Evolutionary conservation across 2,113 vertebrate species (phyloP), one percentile per base, ranked within the genome.

Genomic region (Psilopsiagon aymara): DNA sequence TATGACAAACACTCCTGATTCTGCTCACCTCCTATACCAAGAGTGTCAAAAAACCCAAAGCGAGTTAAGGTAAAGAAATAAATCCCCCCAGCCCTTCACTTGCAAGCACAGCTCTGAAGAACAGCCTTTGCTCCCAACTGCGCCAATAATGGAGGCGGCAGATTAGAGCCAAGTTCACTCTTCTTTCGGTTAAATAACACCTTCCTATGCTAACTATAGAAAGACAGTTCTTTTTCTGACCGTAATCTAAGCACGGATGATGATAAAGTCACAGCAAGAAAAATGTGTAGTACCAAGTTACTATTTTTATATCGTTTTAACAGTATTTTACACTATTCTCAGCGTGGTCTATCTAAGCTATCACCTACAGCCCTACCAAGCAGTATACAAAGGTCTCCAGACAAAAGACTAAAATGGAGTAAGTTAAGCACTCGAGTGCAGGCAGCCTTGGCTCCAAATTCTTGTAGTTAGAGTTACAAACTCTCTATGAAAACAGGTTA

Each of bases 161-260:
- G 41, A 29, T 62, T 35, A 66, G 31, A 86, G 81, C 44, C 35
- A 57, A 59, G 9, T 35, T 64, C 47, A 2, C 29, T 86, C 53
- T 81, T 88, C 83, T 51, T 77, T 83, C 25, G 76, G 86, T 37
- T 84, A 67, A 44, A 53, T 74, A 86, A 86, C 8, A 9, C 84
- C 81, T 81, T 89, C 74, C 86, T 59, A 10, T 5, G 41, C 77
- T 86, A 89, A 89, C 81, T 86, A 86, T 57, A 92, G 68, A 88
- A 68, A 71, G 11, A 86, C 66, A 33, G 49, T 94, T 88, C 47
- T 79, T 93, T 82, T 90, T 83, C 87, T 95, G 89, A 90, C 64
- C 78, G 83, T 37, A 78, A 94, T 77, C 64, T 74, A 94, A 92
- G 83, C 77, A 67, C 41, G 51, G 41, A 91, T 62, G 49, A 94